Conservation (phyloP, 1,140 invertebrate genomes). For the Coenobita brevimanus region DNA sequence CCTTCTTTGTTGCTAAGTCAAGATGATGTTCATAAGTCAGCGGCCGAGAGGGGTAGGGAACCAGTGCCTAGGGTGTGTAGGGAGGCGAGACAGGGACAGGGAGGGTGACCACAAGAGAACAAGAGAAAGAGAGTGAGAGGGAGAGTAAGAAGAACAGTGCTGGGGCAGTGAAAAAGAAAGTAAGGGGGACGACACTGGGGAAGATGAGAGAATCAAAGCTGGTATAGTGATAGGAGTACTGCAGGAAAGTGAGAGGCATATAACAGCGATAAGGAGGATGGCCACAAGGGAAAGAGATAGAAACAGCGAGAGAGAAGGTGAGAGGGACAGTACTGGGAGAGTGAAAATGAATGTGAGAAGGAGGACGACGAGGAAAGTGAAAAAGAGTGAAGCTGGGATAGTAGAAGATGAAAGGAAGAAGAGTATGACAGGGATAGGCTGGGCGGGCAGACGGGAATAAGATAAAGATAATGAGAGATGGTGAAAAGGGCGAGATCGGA, state of each 20-base stretch:
- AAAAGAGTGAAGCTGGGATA: background rate
- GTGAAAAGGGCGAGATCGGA: background rate
- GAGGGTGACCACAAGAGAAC: no score
- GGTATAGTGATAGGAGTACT: no score
- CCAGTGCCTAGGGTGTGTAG: background rate
- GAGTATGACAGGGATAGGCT: background rate
- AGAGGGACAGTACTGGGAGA: no score
- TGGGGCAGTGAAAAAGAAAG: no score
- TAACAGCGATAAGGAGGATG: no score
- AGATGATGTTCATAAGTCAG: conserved; percentile 58
- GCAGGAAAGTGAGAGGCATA: no score
- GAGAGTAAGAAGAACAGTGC: no score
- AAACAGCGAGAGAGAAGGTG: no score
- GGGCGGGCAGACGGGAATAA: background rate
- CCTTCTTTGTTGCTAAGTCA: conserved; percentile 60
- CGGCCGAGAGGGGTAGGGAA: conserved; percentile 29
- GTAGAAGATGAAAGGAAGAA: background rate
- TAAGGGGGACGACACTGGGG: no score
- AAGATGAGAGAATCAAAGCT: no score
- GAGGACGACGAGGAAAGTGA: background rate
- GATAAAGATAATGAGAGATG: background rate
- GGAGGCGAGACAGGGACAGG: background rate
- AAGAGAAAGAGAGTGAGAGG: no score
- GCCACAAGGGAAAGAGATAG: no score
- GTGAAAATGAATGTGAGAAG: background rate